A percentile compares a stretch with the other conserved stretches of the same genome.
Conservation (phyloP, 1,140 invertebrate genomes). For the Amphibalanus amphitrite region DNA sequence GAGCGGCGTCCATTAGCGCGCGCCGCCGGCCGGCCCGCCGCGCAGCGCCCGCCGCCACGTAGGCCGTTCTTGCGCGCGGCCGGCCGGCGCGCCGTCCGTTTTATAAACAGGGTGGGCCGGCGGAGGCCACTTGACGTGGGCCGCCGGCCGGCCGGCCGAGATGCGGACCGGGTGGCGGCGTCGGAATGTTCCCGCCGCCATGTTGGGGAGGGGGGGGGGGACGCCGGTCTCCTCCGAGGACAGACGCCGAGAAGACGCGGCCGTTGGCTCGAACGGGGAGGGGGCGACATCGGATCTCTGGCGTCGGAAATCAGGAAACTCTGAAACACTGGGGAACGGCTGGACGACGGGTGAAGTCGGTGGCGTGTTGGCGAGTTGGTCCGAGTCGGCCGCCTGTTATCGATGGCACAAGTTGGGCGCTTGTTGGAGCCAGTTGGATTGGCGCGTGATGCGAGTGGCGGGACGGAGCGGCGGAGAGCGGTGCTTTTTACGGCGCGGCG, state of each 20-base stretch:
- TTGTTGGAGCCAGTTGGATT: background rate
- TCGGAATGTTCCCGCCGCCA: background rate
- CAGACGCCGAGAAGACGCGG: too few species aligned
- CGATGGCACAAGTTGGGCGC: background rate
- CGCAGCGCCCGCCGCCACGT: background rate
- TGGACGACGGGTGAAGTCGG: background rate
- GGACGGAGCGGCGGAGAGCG: too few species aligned
- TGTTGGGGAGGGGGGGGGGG: background rate
- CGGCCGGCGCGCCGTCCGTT: background rate
- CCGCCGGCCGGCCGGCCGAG: too few species aligned
- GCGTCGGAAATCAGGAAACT: background rate
- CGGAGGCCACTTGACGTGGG: background rate
- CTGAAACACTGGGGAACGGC: too few species aligned
- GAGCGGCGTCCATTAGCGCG: background rate
- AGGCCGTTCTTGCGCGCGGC: background rate
- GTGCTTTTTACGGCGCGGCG: background rate
- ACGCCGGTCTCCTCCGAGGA: background rate
- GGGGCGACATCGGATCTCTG: background rate
- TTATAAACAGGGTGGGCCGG: background rate
- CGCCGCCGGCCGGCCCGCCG: too few species aligned
- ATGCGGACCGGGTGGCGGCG: background rate
- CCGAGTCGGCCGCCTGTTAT: background rate
- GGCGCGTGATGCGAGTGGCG: too few species aligned
- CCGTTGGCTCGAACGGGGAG: background rate
- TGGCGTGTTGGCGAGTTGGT: background rate